phyloP scores from a whole-genome alignment of 2,888 invertebrate species.

The Phania funesta region DNA sequence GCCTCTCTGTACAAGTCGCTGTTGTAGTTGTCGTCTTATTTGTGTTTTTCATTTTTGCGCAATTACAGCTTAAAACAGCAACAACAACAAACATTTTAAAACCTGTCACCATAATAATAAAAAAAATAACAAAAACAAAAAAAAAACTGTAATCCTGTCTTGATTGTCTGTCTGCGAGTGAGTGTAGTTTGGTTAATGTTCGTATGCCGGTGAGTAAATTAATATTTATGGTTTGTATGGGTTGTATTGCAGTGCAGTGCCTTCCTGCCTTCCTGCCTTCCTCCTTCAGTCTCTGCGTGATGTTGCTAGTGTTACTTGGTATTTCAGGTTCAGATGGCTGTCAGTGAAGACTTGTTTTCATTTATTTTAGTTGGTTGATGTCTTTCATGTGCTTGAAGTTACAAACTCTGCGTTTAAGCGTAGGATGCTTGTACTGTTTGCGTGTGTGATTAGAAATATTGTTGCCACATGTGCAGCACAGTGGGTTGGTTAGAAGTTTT shows the following conservation, averaged over 20 bases:
- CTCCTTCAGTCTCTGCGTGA: background rate
- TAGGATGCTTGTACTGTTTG: constrained; percentile 32
- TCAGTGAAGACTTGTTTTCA: constrained; percentile 47
- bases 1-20: too few relatives aligned
- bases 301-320: constrained; percentile 2
- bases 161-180: constrained; percentile 16
- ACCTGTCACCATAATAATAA: constrained; percentile 54
- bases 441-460: constrained; percentile 42
- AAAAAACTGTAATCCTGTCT: constrained; percentile 52
- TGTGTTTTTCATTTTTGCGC: constrained; percentile 26
- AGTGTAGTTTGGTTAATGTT: background rate
- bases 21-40: constrained; percentile 32
- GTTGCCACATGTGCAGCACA: constrained; percentile 57
- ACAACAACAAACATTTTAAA: constrained; percentile 21
- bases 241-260: background rate
- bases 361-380: background rate
- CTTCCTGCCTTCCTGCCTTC: constrained; percentile 20
- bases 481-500: constrained; percentile 50
- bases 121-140: constrained; percentile 33
- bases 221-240: constrained; percentile 31
- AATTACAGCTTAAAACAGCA: constrained; percentile 11
- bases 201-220: background rate
- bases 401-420: constrained; percentile 41
- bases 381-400: constrained; percentile 37
- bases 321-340: constrained; percentile 46